Conservation (phyloP, 2,797 vertebrate genomes). For the Limosa lapponica region DNA sequence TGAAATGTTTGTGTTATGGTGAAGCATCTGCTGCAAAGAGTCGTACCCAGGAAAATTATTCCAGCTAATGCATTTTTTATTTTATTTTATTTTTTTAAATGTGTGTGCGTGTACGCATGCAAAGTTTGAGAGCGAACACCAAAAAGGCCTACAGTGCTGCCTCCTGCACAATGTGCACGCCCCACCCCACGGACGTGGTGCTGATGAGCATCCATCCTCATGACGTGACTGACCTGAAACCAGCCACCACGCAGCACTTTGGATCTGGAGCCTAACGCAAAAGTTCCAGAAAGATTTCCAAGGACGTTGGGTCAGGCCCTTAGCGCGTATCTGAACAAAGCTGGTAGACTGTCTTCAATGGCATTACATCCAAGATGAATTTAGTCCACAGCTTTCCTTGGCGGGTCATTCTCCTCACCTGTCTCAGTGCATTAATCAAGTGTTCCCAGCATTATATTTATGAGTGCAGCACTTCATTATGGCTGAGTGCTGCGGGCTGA, state of each 20-base stretch:
- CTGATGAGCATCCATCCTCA: neutral
- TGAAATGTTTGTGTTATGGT: neutral
- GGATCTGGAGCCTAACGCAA: neutral
- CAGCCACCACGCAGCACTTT: neutral
- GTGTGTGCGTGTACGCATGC: neutral
- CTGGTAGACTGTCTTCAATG: neutral
- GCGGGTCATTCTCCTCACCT: slow-evolving; percentile 33
- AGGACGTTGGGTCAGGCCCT: neutral
- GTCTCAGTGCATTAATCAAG: slow-evolving; percentile 51
- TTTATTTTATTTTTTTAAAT: neutral
- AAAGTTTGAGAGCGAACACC: neutral
- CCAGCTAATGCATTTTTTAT: neutral
- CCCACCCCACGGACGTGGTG: rapidly evolving
- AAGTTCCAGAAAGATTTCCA: neutral
- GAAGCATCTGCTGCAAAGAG: slow-evolving; percentile 1
- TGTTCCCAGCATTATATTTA: slow-evolving; percentile 6
- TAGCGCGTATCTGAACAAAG: neutral
- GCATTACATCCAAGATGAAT: neutral
- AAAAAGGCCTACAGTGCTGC: rapidly evolving
- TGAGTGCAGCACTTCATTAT: slow-evolving; percentile 62
- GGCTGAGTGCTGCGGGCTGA: slow-evolving; percentile 34
- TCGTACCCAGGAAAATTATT: neutral
- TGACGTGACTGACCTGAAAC: neutral
- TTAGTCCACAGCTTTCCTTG: slow-evolving; percentile 11
- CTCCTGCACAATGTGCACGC: neutral